Conservation (phyloP, 2,113 vertebrate genomes). For the Strigops habroptila region DNA sequence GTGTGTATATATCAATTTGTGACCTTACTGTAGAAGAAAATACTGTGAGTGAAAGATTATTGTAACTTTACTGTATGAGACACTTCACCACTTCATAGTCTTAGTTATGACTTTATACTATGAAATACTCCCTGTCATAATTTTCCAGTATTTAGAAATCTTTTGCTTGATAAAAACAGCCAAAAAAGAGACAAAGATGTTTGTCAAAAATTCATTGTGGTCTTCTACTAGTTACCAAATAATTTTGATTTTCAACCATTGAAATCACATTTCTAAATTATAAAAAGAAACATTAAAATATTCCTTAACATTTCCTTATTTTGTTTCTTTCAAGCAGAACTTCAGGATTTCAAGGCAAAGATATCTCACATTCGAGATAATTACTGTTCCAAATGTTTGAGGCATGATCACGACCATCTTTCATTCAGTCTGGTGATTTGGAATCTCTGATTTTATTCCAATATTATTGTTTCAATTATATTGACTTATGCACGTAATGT, state of each 20-base stretch:
- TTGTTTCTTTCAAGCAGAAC: not conserved
- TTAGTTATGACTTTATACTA: not conserved
- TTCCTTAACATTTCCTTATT: not conserved
- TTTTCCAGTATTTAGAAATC: not conserved
- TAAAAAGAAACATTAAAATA: not conserved
- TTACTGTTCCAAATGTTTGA: not conserved
- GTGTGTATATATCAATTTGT: not conserved
- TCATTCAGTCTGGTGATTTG: not conserved
- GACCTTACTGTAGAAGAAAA: not conserved
- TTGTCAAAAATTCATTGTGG: not conserved
- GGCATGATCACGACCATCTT: fast-evolving
- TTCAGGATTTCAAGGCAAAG: not conserved
- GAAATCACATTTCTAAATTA: not conserved
- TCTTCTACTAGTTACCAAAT: not conserved
- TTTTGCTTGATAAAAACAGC: not conserved
- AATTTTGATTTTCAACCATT: not conserved
- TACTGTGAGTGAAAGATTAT: not conserved
- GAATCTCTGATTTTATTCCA: not conserved
- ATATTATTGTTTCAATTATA: not conserved
- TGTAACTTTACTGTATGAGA: not conserved
- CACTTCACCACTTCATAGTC: not conserved
- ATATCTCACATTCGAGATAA: not conserved
- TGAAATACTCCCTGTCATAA: not conserved
- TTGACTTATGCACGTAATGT: not conserved
- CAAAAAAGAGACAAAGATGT: not conserved